phyloP scores from a whole-genome alignment of 1,140 invertebrate genomes.

The Sarcophaga peregrina region DNA sequence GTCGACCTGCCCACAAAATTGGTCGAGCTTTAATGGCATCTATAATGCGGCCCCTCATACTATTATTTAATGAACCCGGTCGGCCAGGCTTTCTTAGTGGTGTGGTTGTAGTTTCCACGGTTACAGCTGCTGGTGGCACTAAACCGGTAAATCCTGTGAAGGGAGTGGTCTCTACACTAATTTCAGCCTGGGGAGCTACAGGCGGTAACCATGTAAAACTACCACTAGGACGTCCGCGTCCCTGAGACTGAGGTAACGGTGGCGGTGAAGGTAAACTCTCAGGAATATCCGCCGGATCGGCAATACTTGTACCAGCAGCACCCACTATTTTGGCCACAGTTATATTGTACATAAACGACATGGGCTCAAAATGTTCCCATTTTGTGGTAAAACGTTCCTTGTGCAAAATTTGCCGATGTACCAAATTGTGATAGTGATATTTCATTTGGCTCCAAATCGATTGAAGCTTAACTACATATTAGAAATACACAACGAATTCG shows the following conservation, averaged over 20 bases:
- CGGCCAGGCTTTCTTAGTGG: slow-evolving; percentile 58
- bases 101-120: slow-evolving; percentile 55
- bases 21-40: slow-evolving; percentile 62
- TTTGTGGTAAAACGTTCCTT: slow-evolving; percentile 65
- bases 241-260: slow-evolving; percentile 49
- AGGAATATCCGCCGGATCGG: slow-evolving; percentile 14
- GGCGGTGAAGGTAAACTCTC: slow-evolving; percentile 29
- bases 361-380: slow-evolving; percentile 64
- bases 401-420: slow-evolving; percentile 62
- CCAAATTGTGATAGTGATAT: slow-evolving; percentile 63
- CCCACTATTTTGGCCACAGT: slow-evolving; percentile 63
- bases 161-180: slow-evolving; percentile 47
- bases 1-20: slow-evolving; percentile 59
- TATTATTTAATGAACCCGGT: slow-evolving; percentile 62
- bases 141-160: slow-evolving; percentile 61
- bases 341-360: slow-evolving; percentile 65
- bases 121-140: slow-evolving; percentile 59
- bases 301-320: slow-evolving; percentile 45
- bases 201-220: slow-evolving; percentile 60
- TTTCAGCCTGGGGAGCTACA: slow-evolving; percentile 42
- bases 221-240: slow-evolving; percentile 61
- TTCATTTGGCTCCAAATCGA: slow-evolving; percentile 65
- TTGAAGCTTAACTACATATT: slow-evolving; percentile 56
- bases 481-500: not conserved
- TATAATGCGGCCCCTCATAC: slow-evolving; percentile 63